phyloP scores from a whole-genome alignment of 2,113 vertebrate genomes.

The Petrocephalus zakoni region DNA sequence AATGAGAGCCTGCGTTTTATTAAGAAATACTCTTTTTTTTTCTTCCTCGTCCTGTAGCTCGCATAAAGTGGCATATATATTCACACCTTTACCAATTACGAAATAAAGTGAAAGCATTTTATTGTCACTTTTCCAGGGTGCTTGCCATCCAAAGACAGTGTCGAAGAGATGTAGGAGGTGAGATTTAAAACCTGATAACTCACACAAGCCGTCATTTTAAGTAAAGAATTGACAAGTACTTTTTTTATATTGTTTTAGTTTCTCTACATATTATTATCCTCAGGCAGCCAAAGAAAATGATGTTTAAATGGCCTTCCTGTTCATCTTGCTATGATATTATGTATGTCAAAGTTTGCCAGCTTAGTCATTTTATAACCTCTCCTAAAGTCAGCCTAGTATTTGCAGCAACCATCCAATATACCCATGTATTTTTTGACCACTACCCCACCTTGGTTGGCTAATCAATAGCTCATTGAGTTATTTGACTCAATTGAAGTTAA shows the following conservation, averaged over 20 bases:
- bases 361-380: background rate
- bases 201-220: background rate
- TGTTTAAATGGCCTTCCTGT: background rate
- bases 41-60: background rate
- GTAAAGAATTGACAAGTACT: background rate
- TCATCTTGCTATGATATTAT: background rate
- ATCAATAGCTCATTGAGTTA: background rate
- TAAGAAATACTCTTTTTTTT: background rate
- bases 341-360: background rate
- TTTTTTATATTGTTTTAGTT: background rate
- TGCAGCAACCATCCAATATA: background rate
- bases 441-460: background rate
- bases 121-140: background rate
- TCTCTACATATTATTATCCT: background rate
- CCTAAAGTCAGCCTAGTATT: background rate
- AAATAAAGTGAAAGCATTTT: background rate
- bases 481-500: background rate
- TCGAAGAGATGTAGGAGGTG: background rate
- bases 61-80: background rate
- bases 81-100: background rate
- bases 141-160: background rate
- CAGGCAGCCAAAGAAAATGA: background rate
- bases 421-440: background rate
- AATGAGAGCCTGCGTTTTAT: background rate
- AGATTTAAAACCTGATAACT: background rate